phyloP scores from a whole-genome alignment of 53 echinoderm and acorn worm genomes.

The Hippasteria phrygiana region DNA sequence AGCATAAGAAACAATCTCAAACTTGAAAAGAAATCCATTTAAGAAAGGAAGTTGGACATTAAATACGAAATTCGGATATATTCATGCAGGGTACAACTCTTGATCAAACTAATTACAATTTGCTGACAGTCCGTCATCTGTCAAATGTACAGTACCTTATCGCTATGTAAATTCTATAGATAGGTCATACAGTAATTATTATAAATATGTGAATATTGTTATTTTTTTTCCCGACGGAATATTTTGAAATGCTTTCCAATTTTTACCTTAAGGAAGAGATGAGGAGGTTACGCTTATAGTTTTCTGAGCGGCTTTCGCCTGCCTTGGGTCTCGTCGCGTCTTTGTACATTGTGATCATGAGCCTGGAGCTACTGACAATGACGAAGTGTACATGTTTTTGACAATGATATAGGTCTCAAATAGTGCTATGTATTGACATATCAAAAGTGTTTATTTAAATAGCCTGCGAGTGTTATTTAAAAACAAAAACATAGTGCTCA shows the following conservation, averaged over 20 bases:
- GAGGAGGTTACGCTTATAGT: constrained; percentile 1
- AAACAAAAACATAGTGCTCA: too few species aligned
- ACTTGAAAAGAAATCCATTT: too few species aligned
- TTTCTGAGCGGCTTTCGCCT: constrained; percentile 4
- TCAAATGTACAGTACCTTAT: constrained; percentile 44
- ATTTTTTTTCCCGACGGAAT: constrained; percentile 58
- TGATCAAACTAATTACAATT: background rate
- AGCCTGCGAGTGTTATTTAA: too few species aligned
- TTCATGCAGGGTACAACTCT: constrained; percentile 15
- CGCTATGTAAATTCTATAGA: constrained; percentile 41
- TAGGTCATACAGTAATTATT: constrained; percentile 50
- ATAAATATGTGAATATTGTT: constrained; percentile 68
- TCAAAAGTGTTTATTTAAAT: background rate
- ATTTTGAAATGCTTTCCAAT: constrained; percentile 63
- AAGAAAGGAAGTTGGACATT: too few species aligned
- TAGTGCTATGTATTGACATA: background rate
- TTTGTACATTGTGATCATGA: constrained; percentile 1
- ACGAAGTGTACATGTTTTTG: background rate
- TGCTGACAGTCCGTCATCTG: constrained; percentile 4
- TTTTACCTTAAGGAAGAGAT: constrained; percentile 35
- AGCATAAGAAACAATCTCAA: too few species aligned
- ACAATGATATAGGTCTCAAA: background rate
- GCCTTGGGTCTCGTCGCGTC: background rate
- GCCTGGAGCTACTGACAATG: constrained; percentile 19
- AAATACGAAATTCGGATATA: too few species aligned